Percentiles rank a stretch among this genome's conserved stretches.
Evolutionary conservation across 2,888 invertebrate genomes (phyloP).

Genomic region (Fragum whitleyi): DNA sequence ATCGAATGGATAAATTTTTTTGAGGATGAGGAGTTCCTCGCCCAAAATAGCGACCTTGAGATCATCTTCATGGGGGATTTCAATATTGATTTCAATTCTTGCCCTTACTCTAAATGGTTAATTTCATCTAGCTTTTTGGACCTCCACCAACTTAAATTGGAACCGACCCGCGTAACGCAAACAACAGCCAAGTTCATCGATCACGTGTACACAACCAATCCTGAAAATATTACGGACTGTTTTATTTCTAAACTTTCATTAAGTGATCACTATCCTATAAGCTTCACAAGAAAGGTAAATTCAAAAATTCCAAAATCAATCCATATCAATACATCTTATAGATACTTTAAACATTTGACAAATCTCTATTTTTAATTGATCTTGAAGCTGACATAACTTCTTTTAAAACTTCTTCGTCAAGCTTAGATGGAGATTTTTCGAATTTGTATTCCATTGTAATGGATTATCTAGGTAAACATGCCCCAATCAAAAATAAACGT

Average conservation of each 20-base stretch:
- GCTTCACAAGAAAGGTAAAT: slow-evolving; percentile 1
- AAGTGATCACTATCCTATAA: too few relatives aligned
- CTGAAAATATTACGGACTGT: too few relatives aligned
- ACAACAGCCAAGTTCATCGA: background rate
- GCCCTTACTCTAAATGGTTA: background rate
- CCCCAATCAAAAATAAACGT: background rate
- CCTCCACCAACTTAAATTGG: background rate
- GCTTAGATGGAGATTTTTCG: too few relatives aligned
- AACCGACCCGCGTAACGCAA: background rate
- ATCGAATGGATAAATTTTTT: background rate
- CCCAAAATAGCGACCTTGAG: background rate
- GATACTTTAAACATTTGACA: too few relatives aligned
- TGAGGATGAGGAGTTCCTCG: background rate
- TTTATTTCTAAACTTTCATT: slow-evolving; percentile 3
- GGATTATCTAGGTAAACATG: background rate
- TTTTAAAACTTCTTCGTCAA: background rate
- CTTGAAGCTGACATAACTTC: too few relatives aligned
- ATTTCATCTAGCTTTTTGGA: background rate
- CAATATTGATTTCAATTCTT: background rate
- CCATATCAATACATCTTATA: too few relatives aligned
- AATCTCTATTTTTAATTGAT: too few relatives aligned
- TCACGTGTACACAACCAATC: too few relatives aligned
- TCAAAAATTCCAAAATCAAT: background rate
- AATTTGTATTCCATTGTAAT: background rate
- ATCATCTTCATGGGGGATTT: background rate